phyloP scores from a whole-genome alignment of 2,888 invertebrate genomes.

The Drosophila neotestacea region DNA sequence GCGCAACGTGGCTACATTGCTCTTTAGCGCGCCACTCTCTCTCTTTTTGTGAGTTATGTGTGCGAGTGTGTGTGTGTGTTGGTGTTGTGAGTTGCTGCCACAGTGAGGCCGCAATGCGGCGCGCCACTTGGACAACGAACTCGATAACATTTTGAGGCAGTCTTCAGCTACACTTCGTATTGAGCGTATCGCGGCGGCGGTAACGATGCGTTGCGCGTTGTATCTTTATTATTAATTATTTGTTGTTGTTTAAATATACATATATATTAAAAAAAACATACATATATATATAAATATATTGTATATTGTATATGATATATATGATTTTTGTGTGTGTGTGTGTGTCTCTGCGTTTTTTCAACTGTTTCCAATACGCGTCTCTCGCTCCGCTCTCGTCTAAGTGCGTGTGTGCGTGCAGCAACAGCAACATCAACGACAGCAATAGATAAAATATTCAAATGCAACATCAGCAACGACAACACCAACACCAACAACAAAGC shows the following conservation, averaged over 20 bases:
- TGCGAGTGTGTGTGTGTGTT: constrained; percentile 5
- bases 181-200: constrained; percentile 85
- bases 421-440: constrained; percentile 9
- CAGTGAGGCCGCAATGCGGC: constrained; percentile 72
- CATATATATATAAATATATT: constrained; percentile 30
- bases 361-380: constrained; percentile 39
- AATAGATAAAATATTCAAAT: constrained; percentile 37
- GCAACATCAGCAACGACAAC: constrained; percentile 20
- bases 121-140: constrained; percentile 83
- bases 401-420: constrained; percentile 24
- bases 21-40: constrained; percentile 45
- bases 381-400: constrained; percentile 17
- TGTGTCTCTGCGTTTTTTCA: constrained; percentile 50
- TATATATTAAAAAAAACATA: background rate
- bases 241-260: constrained; percentile 70
- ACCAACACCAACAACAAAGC: constrained; percentile 30
- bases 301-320: constrained; percentile 49
- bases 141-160: constrained; percentile 86
- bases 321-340: constrained; percentile 35
- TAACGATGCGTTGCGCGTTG: constrained; percentile 82
- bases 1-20: constrained; percentile 44
- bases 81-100: constrained; percentile 62
- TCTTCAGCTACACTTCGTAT: constrained; percentile 86
- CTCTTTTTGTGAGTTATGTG: constrained; percentile 18
- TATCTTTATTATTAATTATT: constrained; percentile 81